These are phyloP conservation scores for Forbesichthys papilliferus DNA, from an alignment of 2,113 vertebrate species.

Conservation along the genomic window DNA sequence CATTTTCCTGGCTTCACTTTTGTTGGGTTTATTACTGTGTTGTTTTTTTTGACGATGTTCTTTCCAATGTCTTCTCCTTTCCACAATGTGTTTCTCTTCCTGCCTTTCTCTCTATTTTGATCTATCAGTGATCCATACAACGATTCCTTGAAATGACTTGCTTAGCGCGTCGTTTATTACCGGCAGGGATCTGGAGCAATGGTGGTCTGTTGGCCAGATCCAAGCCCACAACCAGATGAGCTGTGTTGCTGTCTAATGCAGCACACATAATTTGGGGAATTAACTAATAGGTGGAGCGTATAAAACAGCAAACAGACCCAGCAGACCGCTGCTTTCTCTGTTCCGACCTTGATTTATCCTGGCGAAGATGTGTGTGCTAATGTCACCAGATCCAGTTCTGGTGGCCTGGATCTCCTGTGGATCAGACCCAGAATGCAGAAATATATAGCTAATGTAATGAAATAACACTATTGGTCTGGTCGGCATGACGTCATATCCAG, in stretches of 20 bases:
- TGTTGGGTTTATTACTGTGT: too few species aligned
- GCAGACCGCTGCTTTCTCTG: conserved; percentile 3
- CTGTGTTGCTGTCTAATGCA: conserved; percentile 48
- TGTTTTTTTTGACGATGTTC: neutral
- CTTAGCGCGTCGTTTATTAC: conserved; percentile 53
- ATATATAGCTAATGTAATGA: too few species aligned
- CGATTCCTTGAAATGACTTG: conserved; percentile 30
- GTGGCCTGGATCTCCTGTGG: too few species aligned
- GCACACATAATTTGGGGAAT: conserved; percentile 60
- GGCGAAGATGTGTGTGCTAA: too few species aligned
- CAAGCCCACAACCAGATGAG: conserved; percentile 48
- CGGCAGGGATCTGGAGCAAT: conserved; percentile 66
- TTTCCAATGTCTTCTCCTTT: neutral
- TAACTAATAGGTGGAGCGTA: conserved; percentile 51
- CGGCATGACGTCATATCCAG: too few species aligned
- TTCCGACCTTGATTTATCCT: too few species aligned
- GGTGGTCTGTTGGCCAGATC: conserved; percentile 57
- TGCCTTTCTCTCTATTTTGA: conserved; percentile 3
- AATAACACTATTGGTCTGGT: too few species aligned
- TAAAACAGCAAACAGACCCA: conserved; percentile 50
- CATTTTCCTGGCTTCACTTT: too few species aligned
- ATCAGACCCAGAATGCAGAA: too few species aligned
- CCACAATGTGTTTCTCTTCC: neutral
- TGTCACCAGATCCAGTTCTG: too few species aligned
- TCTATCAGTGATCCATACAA: conserved; percentile 17